Evolutionary conservation across 2,797 vertebrate species (phyloP), one percentile per base, ranked within the genome.

Genomic region (Ceryle rudis): DNA sequence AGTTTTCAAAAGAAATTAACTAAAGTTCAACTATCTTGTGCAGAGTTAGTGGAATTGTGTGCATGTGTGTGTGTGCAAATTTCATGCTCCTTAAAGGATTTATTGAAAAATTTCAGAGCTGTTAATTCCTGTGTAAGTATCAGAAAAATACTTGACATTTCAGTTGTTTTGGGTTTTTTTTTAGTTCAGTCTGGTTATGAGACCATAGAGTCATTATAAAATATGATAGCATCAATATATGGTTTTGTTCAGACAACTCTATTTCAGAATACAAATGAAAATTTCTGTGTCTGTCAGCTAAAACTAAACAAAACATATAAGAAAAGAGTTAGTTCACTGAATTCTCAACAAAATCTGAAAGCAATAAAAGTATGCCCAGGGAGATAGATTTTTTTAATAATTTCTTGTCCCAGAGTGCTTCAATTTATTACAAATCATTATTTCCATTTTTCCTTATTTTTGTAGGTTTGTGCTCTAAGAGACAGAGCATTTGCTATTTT

Each of bases 51-150:
- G 51, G 31, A 81, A 31, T 14, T 47, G 19, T 47, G 3, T 26
- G 11, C 6, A 4, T 29, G 28, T 41, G 31, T 61, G 73, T 83
- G 4, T n/a, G 29, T 49, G 31, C 26, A 64, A 73, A 85, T 79
- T 65, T 79, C 20, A 51, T 44, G 21, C 5, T 58, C 31, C 19
- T 86, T 71, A 58, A 90, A 71, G 12, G 19, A 65, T 78, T 86
- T 73, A 66, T 52, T 82, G 51, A 57, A 81, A 89, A 90, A 77
- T 21, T 87, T 86, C 70, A 85, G 31, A 51, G 25, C 51, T 60
- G 10, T 35, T 92, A 79, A 66, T 89, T 82, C 35, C 66, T 33
- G 6, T 69, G 85, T 69, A 94, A 93, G n/a, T 83, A 94, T 81
- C 60, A 90, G 71, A 77, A 14, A 91, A 81, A 11, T 28, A 62